A percentile compares a stretch with the other conserved stretches of the same genome.
phyloP scores from a whole-genome alignment of 2,888 invertebrate species.

The Hypselothyrea guttata region DNA sequence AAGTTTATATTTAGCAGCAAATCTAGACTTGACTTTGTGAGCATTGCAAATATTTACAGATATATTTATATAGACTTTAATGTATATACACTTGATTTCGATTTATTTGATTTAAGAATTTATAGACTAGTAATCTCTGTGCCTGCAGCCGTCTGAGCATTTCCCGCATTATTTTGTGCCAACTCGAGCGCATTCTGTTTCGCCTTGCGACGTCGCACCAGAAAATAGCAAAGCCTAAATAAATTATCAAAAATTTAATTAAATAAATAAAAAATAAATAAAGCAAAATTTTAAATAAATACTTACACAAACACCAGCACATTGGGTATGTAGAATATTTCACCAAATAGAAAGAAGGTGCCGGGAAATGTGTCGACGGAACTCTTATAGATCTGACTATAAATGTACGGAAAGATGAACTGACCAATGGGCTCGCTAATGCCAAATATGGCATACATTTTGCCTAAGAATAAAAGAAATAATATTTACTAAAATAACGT shows the following conservation, averaged over 20 bases:
- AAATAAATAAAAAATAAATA: not conserved
- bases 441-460: constrained; percentile 81
- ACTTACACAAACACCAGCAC: constrained; percentile 81
- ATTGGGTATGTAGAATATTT: constrained; percentile 80
- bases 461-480: constrained; percentile 50
- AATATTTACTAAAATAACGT: too few relatives aligned
- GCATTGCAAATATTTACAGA: not conserved
- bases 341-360: constrained; percentile 81
- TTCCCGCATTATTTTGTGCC: constrained; percentile 46
- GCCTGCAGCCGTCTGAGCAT: constrained; percentile 48
- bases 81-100: constrained; percentile 3
- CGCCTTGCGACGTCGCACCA: constrained; percentile 62
- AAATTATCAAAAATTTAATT: not conserved
- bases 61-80: constrained; percentile 8
- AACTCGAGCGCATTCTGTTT: constrained; percentile 48
- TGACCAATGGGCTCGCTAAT: constrained; percentile 80
- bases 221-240: constrained; percentile 63
- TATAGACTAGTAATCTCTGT: constrained; percentile 74
- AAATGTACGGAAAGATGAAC: constrained; percentile 81
- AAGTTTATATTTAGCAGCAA: constrained; percentile 1
- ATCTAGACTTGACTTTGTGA: constrained; percentile 1
- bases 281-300: not conserved
- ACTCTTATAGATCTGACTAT: constrained; percentile 76
- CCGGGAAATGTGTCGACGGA: constrained; percentile 80
- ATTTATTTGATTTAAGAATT: constrained; percentile 29